A percentile compares a stretch with the other conserved stretches of the same genome.
Conservation (phyloP, 2,113 vertebrate species). For the Micronisus gabar region DNA sequence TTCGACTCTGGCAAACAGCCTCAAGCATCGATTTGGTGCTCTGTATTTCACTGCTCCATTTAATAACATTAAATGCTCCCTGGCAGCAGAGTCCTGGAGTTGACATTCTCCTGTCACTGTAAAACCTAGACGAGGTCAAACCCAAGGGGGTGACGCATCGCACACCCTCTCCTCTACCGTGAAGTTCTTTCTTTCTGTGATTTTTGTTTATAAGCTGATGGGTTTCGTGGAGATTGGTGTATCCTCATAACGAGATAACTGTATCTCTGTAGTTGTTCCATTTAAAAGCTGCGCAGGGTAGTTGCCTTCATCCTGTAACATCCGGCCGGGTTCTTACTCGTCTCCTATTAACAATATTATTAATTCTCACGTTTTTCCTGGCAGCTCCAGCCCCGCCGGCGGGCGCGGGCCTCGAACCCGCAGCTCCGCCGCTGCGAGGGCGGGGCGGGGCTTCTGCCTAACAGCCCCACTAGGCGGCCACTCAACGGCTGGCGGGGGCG, state of each 20-base stretch:
- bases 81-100: not conserved
- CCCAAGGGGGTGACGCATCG: not conserved
- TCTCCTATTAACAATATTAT: accelerated
- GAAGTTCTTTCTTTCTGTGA: not conserved
- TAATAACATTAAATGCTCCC: not conserved
- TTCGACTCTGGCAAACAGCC: not conserved
- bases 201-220: not conserved
- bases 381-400: accelerated
- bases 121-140: not conserved
- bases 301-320: not conserved
- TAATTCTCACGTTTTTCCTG: accelerated
- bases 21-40: accelerated
- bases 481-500: not conserved
- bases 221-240: not conserved
- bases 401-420: not conserved
- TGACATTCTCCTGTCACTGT: not conserved
- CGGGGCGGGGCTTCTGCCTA: not conserved
- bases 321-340: accelerated
- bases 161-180: accelerated
- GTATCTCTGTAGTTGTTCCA: accelerated
- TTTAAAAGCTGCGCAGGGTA: no score
- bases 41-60: not conserved
- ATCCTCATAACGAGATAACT: accelerated
- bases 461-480: not conserved
- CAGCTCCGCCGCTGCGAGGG: accelerated